Conservation (phyloP, 1,140 invertebrate species). For the Aleiodes sp. region DNA sequence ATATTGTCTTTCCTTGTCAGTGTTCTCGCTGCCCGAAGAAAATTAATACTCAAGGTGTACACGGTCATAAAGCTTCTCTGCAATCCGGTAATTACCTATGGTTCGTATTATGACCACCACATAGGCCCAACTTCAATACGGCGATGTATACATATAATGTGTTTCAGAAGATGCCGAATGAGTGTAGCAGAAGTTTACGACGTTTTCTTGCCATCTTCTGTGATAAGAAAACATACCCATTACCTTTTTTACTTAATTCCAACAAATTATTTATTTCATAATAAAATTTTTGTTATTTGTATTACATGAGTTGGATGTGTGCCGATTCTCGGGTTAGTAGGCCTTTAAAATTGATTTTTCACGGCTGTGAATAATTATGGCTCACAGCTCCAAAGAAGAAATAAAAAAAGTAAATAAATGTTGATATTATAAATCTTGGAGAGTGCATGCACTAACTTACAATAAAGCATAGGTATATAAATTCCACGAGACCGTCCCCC, state of each 20-base stretch:
- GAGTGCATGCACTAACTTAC: background rate
- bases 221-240: background rate
- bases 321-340: too few species aligned
- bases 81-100: conserved; percentile 19
- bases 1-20: background rate
- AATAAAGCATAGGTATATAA: conserved; percentile 19
- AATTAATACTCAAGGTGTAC: conserved; percentile 17
- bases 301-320: too few species aligned
- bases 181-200: conserved; percentile 2
- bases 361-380: background rate
- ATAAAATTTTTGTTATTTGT: too few species aligned
- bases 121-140: background rate
- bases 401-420: too few species aligned
- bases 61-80: conserved; percentile 18
- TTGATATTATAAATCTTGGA: conserved; percentile 1
- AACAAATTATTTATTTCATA: background rate
- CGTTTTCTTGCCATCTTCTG: conserved; percentile 1
- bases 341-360: background rate
- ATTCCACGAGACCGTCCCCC: conserved; percentile 24
- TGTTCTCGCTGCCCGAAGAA: background rate
- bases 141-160: background rate
- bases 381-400: background rate
- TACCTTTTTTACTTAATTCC: background rate
- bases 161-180: background rate
- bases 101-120: conserved; percentile 3